phyloP scores from a whole-genome alignment of 53 echinoderm and acorn worm species.

The Actinopyga echinites region DNA sequence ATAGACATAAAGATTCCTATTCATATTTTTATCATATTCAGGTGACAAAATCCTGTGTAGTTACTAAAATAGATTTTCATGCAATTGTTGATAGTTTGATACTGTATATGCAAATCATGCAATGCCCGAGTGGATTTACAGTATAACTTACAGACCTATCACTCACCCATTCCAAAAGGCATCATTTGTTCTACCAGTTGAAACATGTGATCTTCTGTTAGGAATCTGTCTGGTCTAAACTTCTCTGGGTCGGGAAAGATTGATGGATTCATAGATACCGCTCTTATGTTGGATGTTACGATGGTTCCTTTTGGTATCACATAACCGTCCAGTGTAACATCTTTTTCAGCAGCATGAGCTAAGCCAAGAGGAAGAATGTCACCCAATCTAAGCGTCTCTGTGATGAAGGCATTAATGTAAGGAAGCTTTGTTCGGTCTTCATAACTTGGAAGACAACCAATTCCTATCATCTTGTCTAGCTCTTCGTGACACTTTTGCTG shows the following conservation, averaged over 20 bases:
- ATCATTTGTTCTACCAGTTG: conserved; percentile 3
- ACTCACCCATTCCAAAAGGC: conserved; percentile 32
- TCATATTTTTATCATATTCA: too few relatives aligned
- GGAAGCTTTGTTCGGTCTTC: conserved; percentile 27
- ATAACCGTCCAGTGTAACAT: conserved; percentile 21
- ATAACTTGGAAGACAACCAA: neutral
- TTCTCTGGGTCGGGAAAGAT: conserved; percentile 2
- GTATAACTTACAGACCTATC: too few relatives aligned
- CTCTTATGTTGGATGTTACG: conserved; percentile 14
- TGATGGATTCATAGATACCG: neutral
- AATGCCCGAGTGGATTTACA: too few relatives aligned
- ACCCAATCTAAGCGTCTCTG: conserved; percentile 22
- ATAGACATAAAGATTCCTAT: too few relatives aligned
- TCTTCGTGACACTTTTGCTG: conserved; percentile 33
- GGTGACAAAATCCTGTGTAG: too few relatives aligned
- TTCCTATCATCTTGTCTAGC: neutral
- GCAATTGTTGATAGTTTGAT: too few relatives aligned
- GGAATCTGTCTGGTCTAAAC: conserved; percentile 5
- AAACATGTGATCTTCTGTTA: conserved; percentile 3
- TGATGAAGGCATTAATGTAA: conserved; percentile 21
- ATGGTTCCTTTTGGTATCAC: conserved; percentile 30
- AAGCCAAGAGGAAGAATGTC: conserved; percentile 28
- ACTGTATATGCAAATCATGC: too few relatives aligned
- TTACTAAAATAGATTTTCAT: too few relatives aligned
- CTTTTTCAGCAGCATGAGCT: conserved; percentile 14